Evolutionary conservation across 2,113 vertebrate species (phyloP).

Genomic region (Ranitomeya variabilis): DNA sequence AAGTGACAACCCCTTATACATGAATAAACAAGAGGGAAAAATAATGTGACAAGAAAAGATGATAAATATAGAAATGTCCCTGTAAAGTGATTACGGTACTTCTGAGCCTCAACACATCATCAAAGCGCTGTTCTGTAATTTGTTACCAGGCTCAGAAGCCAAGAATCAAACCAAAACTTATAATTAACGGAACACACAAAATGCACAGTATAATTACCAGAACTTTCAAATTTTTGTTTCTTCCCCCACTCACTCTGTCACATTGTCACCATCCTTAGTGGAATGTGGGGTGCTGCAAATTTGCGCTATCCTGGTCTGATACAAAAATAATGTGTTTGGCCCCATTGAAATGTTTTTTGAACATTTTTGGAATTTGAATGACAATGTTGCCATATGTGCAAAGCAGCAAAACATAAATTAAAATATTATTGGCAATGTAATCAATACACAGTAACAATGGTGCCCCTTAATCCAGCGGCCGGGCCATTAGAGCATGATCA

Average conservation of each 20-base stretch:
- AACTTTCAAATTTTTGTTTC: neutral
- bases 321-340: too few species aligned
- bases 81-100: neutral
- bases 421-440: too few species aligned
- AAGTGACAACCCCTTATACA: too few species aligned
- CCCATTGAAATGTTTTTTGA: too few species aligned
- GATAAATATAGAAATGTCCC: neutral
- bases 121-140: neutral
- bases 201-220: neutral
- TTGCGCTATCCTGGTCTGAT: too few species aligned
- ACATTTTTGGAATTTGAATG: too few species aligned
- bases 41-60: neutral
- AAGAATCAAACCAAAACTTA: neutral
- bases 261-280: neutral
- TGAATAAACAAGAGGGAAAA: neutral
- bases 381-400: too few species aligned
- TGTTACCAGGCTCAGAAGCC: constrained; percentile 17
- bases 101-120: neutral
- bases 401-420: too few species aligned
- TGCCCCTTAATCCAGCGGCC: too few species aligned
- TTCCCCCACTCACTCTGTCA: neutral
- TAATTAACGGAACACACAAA: constrained; percentile 9
- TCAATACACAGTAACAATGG: too few species aligned
- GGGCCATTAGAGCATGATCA: too few species aligned
- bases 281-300: neutral